Conservation (phyloP, 2,888 invertebrate genomes). For the Drosophila robusta region DNA sequence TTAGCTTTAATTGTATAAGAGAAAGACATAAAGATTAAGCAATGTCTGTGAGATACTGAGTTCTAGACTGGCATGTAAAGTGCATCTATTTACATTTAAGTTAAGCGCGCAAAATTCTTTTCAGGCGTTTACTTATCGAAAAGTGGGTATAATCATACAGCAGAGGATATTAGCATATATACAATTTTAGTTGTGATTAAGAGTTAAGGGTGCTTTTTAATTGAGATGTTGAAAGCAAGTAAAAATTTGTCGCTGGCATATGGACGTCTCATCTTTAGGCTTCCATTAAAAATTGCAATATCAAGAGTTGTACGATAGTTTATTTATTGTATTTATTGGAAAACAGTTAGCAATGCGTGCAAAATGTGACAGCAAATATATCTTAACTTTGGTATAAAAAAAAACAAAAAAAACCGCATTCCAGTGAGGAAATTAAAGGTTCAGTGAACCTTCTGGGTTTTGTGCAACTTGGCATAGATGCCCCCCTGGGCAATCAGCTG, state of each 20-base stretch:
- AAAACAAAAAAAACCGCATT: neutral
- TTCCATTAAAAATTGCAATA: neutral
- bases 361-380: conserved; percentile 13
- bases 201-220: too few species aligned
- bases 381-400: conserved; percentile 9
- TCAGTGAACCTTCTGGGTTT: conserved; percentile 86
- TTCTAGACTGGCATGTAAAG: conserved; percentile 4
- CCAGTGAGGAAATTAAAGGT: neutral
- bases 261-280: neutral
- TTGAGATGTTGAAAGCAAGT: neutral
- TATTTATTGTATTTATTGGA: conserved; percentile 22
- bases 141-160: neutral
- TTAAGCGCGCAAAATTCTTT: conserved; percentile 4
- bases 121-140: neutral
- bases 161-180: neutral
- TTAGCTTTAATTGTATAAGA: conserved; percentile 6
- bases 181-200: neutral
- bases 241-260: too few species aligned
- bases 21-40: conserved; percentile 30
- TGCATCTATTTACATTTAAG: neutral
- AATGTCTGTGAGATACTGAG: conserved; percentile 13
- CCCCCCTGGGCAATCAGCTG: conserved; percentile 89
- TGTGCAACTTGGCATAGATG: conserved; percentile 89
- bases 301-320: conserved; percentile 17
- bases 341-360: neutral